phyloP scores from a whole-genome alignment of 2,797 vertebrate species.

The Periparus ater region DNA sequence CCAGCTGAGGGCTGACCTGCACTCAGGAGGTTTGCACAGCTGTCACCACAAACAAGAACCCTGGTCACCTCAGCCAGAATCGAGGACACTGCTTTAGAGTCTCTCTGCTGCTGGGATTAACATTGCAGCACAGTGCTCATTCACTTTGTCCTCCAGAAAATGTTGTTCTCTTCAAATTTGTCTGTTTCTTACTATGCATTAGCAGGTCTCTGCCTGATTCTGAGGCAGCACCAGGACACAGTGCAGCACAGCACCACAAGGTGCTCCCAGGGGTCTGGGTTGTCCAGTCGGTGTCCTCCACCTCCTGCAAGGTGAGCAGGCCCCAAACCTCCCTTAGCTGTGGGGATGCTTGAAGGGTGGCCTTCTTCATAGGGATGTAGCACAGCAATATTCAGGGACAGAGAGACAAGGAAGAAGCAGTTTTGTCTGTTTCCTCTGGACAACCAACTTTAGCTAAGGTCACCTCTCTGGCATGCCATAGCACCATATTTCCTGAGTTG shows the following conservation, averaged over 20 bases:
- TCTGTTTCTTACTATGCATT: not conserved
- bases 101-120: not conserved
- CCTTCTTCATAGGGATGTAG: not conserved
- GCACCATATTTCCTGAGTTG: not conserved
- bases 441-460: not conserved
- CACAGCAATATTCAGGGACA: not conserved
- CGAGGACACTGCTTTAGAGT: not conserved
- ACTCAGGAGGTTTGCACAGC: not conserved
- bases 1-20: not conserved
- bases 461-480: not conserved
- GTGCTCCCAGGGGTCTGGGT: not conserved
- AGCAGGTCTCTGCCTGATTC: not conserved
- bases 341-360: not conserved
- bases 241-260: not conserved
- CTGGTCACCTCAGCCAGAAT: not conserved
- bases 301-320: not conserved
- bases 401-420: not conserved
- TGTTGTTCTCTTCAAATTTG: fast-evolving
- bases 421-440: not conserved
- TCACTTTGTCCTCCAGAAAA: fast-evolving
- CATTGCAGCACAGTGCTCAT: not conserved
- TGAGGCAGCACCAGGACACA: not conserved
- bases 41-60: fast-evolving
- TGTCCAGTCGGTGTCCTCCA: fast-evolving
- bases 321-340: not conserved